Evolutionary conservation across 2,797 vertebrate genomes (phyloP), one percentile per base, ranked within the genome.

Genomic region (Sebastes jordani): DNA sequence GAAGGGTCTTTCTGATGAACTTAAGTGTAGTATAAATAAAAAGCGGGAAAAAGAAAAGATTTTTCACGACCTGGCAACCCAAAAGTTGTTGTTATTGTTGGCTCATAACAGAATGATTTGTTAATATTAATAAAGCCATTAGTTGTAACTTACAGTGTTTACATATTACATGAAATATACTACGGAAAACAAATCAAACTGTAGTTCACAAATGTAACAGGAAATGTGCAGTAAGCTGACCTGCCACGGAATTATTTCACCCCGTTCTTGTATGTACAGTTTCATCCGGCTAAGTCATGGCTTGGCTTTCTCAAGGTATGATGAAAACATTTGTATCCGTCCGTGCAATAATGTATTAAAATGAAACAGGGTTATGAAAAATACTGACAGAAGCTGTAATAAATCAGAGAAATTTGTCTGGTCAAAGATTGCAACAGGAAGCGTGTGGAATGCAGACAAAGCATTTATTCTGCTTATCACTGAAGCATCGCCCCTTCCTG

Each of bases 401-500:
- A 76, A 85, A 91, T 83, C 61, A 56, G 46, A 83, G 2, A 11
- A 49, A 3, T 42, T 11, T 20, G 20, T 38, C 27, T 11, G 3
- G 11, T 27, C 23, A n/a, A 69, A 68, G 30, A 27, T 9, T 67
- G 8, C 25, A 54, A 20, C 49, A 89, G 82, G 81, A 91, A 87
- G 73, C 38, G n/a, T 56, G 27, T 5, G 1, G 3, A 36, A 22
- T 4, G 36, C 38, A 46, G 9, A 22, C 6, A 6, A 1, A 46
- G 9, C 20, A 9, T 56, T 56, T 27, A 20, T 0, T 80, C 59
- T 29, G 29, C 49, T 83, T 85, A 80, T 84, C 71, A 64, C 16
- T 9, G 11, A 32, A 66, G 14, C 29, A 79, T 86, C 49, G 18
- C 27, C 68, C 68, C 74, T 88, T 91, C 68, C 83, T 71, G 34